Evolutionary conservation across 2,113 vertebrate genomes (phyloP), one percentile per base, ranked within the genome.

Genomic region (Centropristis striata): DNA sequence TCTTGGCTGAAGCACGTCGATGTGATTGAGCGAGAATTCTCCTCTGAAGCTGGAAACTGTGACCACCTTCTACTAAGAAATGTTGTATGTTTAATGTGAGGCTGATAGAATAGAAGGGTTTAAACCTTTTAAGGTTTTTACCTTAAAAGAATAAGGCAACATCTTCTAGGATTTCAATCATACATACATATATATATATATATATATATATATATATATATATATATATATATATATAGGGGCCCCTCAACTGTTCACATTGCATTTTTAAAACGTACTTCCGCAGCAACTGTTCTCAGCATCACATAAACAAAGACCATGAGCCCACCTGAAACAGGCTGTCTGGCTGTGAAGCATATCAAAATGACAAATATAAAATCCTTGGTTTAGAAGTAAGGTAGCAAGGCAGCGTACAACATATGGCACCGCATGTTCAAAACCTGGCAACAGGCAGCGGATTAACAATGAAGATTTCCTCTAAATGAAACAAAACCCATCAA

Each of bases 361-460:
- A 88, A 89, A 84, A 84, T 73, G 75, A 84, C 78, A 89, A 80
- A 83, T 81, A 32, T 79, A 55, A 86, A 85, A 87, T 87, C 86
- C 78, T 78, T 18, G 82, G 71, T 93, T 90, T 82, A 77, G 86
- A 88, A 80, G 86, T 74, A 67, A 83, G 81, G 78, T 60, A 72
- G 77, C 12, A 41, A 86, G 77, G 58, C 71, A 53, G 83, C 23
- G 20, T 37, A 37, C 65, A 77, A 54, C 90, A 92, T 92, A 92
- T 92, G 91, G 89, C 28, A 6, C 73, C 1, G 18, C 0, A 16
- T 71, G 64, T 78, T 86, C 81, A 90, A n/a, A 90, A 86, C 86
- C 88, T 88, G 91, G 88, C 91, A 90, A 88, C 76, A 64, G 60
- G 87, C 71, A 54, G 15, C 8, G 55, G 83, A 88, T 84, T 73